phyloP scores from a whole-genome alignment of 2,888 invertebrate genomes.

The Cybosia mesomella region DNA sequence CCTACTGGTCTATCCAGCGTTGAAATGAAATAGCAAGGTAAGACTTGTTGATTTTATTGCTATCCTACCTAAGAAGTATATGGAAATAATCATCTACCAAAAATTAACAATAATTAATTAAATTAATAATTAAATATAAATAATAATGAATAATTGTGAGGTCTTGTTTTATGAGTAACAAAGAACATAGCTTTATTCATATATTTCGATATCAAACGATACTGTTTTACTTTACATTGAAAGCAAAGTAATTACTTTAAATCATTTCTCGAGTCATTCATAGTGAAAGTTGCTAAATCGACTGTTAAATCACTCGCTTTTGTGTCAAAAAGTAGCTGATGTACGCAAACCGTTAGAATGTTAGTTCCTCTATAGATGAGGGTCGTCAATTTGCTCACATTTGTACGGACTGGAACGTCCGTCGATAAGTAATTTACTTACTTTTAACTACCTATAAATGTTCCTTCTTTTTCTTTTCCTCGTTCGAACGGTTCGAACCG shows the following conservation, averaged over 20 bases:
- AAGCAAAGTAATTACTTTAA: too few species aligned
- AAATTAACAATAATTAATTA: not conserved
- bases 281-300: slow-evolving; percentile 11
- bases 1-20: too few species aligned
- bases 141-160: too few species aligned
- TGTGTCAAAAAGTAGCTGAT: slow-evolving; percentile 13
- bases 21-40: too few species aligned
- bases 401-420: slow-evolving; percentile 57
- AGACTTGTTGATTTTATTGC: too few species aligned
- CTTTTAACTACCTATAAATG: slow-evolving; percentile 52
- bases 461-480: slow-evolving; percentile 30
- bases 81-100: not conserved
- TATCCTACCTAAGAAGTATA: not conserved
- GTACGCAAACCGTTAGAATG: slow-evolving; percentile 10
- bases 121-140: too few species aligned
- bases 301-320: slow-evolving; percentile 12
- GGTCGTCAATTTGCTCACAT: slow-evolving; percentile 72
- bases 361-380: slow-evolving; percentile 57
- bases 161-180: too few species aligned
- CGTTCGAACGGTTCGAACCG: not conserved
- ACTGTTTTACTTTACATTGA: not conserved
- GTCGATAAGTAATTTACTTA: slow-evolving; percentile 58
- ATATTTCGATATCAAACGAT: slow-evolving; percentile 2
- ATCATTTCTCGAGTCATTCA: not conserved
- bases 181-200: too few species aligned